Conservation (phyloP, 30 jellyfish, hydroid and myxozoan genomes). For the Turritopsis dohrnii region DNA sequence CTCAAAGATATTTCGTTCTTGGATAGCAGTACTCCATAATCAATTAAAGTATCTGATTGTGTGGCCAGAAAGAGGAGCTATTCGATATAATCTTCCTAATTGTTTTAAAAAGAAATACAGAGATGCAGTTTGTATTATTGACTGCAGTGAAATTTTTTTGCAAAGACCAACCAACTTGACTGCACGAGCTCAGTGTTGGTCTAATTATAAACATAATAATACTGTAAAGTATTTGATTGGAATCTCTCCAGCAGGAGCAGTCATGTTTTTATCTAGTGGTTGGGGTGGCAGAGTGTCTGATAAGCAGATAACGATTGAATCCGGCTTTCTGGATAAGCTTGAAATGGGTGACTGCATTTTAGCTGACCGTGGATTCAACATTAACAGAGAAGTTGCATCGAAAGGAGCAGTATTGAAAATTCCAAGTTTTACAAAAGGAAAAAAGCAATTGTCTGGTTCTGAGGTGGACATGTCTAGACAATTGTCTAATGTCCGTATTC, state of each 20-base stretch:
- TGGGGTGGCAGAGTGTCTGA: no score
- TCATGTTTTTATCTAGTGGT: no score
- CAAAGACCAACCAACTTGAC: no score
- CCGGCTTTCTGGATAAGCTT: slow-evolving; percentile 11
- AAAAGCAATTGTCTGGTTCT: slow-evolving; percentile 11
- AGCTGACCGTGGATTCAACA: slow-evolving; percentile 33
- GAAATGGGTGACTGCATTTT: slow-evolving; percentile 28
- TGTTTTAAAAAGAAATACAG: no score
- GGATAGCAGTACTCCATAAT: slow-evolving; percentile 26
- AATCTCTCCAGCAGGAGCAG: no score
- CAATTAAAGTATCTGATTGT: slow-evolving; percentile 2
- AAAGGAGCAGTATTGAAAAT: slow-evolving; percentile 26
- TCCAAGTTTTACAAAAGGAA: slow-evolving; percentile 32
- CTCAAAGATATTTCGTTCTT: slow-evolving; percentile 29
- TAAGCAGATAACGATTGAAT: slow-evolving; percentile 22
- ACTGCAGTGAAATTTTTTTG: no score
- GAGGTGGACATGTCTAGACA: slow-evolving; percentile 35
- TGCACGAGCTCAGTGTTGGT: no score
- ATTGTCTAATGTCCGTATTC: slow-evolving; percentile 19
- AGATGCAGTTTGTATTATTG: no score
- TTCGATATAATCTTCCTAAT: not conserved
- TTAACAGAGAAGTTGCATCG: slow-evolving; percentile 15
- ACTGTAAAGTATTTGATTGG: no score
- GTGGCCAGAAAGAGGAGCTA: slow-evolving; percentile 22
- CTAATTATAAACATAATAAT: no score